Conservation (phyloP, 2,113 vertebrate species). For the Clarias macrocephalus region DNA sequence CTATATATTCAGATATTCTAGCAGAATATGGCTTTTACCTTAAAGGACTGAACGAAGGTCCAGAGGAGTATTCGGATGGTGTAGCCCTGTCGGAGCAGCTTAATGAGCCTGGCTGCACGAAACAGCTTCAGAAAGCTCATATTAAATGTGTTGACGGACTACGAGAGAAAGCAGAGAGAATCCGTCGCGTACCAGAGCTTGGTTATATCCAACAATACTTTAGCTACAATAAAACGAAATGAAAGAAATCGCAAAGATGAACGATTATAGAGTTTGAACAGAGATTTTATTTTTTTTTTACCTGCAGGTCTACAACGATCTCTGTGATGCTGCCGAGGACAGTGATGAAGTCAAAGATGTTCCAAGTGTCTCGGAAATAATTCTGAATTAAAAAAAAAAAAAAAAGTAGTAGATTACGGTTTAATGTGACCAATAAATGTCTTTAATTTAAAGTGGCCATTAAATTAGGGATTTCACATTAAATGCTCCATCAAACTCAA, state of each 20-base stretch:
- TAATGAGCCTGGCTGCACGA: conserved; percentile 93
- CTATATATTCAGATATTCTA: background rate
- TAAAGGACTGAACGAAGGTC: conserved; percentile 98
- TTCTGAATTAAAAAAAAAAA: conserved; percentile 75
- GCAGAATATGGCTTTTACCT: conserved; percentile 71
- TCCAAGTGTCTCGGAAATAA: conserved; percentile 98
- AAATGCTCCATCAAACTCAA: background rate
- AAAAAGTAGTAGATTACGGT: background rate
- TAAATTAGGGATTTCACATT: background rate
- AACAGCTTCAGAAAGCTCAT: conserved; percentile 99
- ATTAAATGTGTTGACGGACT: conserved; percentile 91
- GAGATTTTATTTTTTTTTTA: conserved; percentile 45
- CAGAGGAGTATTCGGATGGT: conserved; percentile 97
- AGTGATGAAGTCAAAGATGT: conserved; percentile 99
- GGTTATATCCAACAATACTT: background rate
- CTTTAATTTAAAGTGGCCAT: background rate
- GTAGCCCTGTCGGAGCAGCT: conserved; percentile 94
- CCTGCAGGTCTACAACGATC: conserved; percentile 87
- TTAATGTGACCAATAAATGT: background rate
- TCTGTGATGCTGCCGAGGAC: conserved; percentile 96
- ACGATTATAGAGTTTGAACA: background rate
- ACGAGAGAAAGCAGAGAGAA: conserved; percentile 38
- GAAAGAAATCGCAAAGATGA: background rate
- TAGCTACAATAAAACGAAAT: background rate
- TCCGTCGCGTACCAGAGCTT: background rate